Base-by-base conservation (phyloP, 2,888 invertebrate species). In the Tribolium freemani region DNA sequence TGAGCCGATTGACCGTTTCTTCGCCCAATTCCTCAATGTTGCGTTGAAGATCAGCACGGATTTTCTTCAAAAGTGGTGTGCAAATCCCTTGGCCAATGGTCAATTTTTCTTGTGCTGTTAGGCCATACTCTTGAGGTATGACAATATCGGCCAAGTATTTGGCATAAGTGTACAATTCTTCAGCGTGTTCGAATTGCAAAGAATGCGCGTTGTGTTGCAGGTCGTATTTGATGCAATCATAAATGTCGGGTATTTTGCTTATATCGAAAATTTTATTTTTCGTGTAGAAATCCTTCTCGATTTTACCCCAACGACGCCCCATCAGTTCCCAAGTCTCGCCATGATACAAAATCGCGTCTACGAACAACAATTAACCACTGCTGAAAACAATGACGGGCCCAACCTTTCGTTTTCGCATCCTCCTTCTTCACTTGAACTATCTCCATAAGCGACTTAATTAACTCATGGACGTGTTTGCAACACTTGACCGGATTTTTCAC, bases 251-350 rank as follows among this genome's bases (percentile, higher is more conserved):
- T 71, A 99, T 96, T 88, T 99, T 99, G 4, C 98, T 98, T 81
- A 99, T 99, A 86, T 99, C 99, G 86, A 95, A 99, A 45, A 93
- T 91, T 79, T 94, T 95, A 81, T 94, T 94, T 86, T 98, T 98
- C 0, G 95, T 94, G 82, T 94, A 95, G 85, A 99, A 99, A 86
- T 99, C 99, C 86, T 99, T 98, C 84, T 98, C 97, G 66, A 99
- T 94, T 88, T 99, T 99, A 48, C 96, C 95, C 99, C 99, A 99
- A 9, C 99, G 90, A 13, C 99, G 90, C 4, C 96, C 96, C 95
- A 99, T 97, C 75, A 99, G 88, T 83, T 99, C 99, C 99, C 99
- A 99, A 0, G 98, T 97, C 88, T 99, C 99, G 3, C 98, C 98
- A 84, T 99, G 97, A 87, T 99, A 99, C 5, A 99, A 88, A 71